Conservation (phyloP, 2,113 vertebrate species). For the Silurus asotus region DNA sequence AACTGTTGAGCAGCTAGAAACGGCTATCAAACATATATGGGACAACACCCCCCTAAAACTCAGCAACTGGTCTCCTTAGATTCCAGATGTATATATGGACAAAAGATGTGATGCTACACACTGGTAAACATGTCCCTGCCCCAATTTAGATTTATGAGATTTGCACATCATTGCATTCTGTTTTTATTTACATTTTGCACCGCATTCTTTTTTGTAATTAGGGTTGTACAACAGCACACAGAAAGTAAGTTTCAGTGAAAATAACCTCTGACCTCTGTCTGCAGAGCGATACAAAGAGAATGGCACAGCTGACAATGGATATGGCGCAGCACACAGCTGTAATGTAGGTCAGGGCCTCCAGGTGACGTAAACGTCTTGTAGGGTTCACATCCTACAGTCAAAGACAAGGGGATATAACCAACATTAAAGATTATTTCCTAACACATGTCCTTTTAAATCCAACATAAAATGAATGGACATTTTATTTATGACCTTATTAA, state of each 20-base stretch:
- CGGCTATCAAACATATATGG: no score
- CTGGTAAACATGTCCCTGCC: no score
- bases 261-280: slow-evolving; percentile 61
- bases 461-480: neutral
- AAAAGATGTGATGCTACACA: no score
- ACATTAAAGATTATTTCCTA: neutral
- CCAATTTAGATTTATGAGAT: no score
- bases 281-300: slow-evolving; percentile 65
- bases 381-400: slow-evolving; percentile 60
- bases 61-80: no score
- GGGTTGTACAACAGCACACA: neutral
- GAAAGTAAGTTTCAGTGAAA: neutral
- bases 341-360: slow-evolving; percentile 67
- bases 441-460: neutral
- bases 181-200: no score
- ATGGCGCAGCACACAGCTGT: slow-evolving; percentile 66
- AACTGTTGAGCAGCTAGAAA: no score
- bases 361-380: slow-evolving; percentile 63
- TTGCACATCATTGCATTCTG: no score
- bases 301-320: slow-evolving; percentile 68
- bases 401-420: slow-evolving; percentile 7
- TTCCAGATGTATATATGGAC: no score
- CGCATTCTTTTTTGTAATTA: no score
- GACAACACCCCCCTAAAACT: no score
- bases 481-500: no score